Evolutionary conservation across 2,113 vertebrate species (phyloP).

Genomic region (Ornithorhynchus anatinus): DNA sequence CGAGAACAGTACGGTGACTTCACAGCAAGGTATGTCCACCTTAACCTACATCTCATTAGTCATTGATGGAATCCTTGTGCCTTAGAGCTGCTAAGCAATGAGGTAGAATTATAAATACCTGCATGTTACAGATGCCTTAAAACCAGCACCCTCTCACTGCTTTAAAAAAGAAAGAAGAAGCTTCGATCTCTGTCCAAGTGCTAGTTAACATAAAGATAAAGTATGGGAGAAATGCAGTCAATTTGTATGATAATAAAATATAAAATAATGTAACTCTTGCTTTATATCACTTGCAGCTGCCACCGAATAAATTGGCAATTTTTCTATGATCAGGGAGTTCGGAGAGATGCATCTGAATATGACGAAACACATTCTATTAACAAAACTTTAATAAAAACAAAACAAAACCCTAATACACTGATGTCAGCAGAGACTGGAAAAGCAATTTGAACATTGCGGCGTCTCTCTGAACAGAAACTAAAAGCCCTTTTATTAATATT

Average conservation of each 20-base stretch:
- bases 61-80: conserved; percentile 50
- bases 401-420: neutral
- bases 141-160: conserved; percentile 2
- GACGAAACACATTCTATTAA: neutral
- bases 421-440: neutral
- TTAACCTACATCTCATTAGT: conserved; percentile 74
- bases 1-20: conserved; percentile 71
- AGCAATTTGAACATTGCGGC: neutral
- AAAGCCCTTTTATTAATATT: neutral
- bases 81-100: conserved; percentile 31
- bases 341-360: neutral
- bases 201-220: conserved; percentile 13
- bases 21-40: conserved; percentile 77
- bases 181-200: neutral
- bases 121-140: conserved; percentile 24
- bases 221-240: neutral
- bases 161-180: conserved; percentile 19
- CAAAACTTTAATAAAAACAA: neutral
- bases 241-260: neutral
- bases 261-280: neutral
- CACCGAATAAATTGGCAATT: conserved; percentile 15
- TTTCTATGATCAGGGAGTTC: conserved; percentile 14
- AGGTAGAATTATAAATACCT: conserved; percentile 25
- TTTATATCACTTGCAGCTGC: neutral
- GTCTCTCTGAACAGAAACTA: rapidly evolving